Conservation (phyloP, 1,140 invertebrate genomes). For the Pogonomyrmex barbatus region DNA sequence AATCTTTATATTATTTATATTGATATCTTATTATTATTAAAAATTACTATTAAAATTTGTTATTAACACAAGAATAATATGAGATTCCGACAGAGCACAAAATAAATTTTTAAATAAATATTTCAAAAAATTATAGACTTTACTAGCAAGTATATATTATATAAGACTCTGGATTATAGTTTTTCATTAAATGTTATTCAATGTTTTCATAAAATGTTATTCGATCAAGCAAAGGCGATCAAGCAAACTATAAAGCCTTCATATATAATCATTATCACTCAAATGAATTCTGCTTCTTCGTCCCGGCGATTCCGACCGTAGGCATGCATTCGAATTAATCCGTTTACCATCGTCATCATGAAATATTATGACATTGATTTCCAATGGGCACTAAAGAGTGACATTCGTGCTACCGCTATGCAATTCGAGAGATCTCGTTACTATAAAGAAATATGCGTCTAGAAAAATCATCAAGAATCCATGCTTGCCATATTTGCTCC, state of each 20-base stretch:
- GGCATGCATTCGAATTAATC: constrained; percentile 63
- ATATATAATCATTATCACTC: constrained; percentile 45
- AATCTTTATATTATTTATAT: constrained; percentile 4
- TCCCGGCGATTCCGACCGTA: constrained; percentile 11
- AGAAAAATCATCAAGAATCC: constrained; percentile 44
- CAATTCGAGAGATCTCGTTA: constrained; percentile 51
- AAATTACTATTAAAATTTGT: not conserved
- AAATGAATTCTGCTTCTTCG: constrained; percentile 50
- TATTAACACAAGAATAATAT: not conserved
- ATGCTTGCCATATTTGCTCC: constrained; percentile 6
- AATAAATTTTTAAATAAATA: not conserved
- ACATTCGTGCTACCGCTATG: constrained; percentile 38
- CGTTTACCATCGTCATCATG: constrained; percentile 62
- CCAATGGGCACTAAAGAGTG: constrained; percentile 64
- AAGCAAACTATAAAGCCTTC: constrained; percentile 1
- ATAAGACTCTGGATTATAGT: too few relatives aligned
- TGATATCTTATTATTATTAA: not conserved
- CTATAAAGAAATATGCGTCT: constrained; percentile 50
- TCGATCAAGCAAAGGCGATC: constrained; percentile 1
- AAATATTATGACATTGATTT: constrained; percentile 45
- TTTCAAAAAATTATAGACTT: not conserved
- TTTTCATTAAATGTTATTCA: constrained; percentile 39
- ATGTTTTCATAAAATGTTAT: constrained; percentile 36
- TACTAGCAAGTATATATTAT: not conserved
- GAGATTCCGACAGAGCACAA: not conserved